Conservation (phyloP, 1,140 invertebrate genomes). For the Danaus melanippus region DNA sequence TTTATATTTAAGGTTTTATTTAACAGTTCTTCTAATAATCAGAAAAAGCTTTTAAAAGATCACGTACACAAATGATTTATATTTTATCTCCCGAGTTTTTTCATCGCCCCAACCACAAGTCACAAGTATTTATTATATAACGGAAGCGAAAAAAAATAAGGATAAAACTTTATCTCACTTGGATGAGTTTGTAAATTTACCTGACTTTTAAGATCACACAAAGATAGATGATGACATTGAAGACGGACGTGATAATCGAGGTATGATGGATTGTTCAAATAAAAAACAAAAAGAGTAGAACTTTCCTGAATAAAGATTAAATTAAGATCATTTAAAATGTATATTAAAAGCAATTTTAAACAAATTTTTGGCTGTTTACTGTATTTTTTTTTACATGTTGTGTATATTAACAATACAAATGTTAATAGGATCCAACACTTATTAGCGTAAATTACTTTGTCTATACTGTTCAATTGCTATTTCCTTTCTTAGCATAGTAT, state of each 20-base stretch:
- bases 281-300: no score
- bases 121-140: no score
- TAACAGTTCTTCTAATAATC: constrained; percentile 7
- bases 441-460: no score
- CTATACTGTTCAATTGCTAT: constrained; percentile 30
- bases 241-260: constrained; percentile 4
- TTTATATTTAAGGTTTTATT: no score
- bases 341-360: no score
- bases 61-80: constrained; percentile 17
- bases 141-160: constrained; percentile 13
- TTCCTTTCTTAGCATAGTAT: constrained; percentile 26
- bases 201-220: constrained; percentile 4
- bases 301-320: no score
- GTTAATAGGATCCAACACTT: no score
- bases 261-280: constrained; percentile 9
- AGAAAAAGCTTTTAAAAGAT: constrained; percentile 18
- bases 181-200: constrained; percentile 7
- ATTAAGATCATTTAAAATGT: no score
- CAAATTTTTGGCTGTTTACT: neutral
- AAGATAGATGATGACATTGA: constrained; percentile 11
- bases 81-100: constrained; percentile 8
- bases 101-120: no score
- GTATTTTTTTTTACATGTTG: neutral
- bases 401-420: neutral
- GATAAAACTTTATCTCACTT: constrained; percentile 7